Base-by-base conservation (phyloP, 2,113 vertebrate genomes). In the Meles meles region DNA sequence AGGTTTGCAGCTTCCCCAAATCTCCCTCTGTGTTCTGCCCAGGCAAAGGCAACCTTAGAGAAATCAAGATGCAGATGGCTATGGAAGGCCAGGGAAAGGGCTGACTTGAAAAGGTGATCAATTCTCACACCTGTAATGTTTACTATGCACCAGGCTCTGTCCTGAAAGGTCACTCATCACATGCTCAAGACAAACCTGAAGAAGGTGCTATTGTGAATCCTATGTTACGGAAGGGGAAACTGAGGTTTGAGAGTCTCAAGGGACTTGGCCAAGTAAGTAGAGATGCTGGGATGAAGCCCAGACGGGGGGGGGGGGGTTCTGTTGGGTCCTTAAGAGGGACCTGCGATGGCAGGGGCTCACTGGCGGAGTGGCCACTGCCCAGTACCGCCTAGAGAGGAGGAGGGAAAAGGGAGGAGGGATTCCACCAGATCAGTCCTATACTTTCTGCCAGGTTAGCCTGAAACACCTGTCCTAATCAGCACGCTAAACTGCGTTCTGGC, bases 401-500 rank as follows among this genome's bases (percentile, higher is more conserved):
- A 79, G 25, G 27, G 59, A 67, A 23, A 13, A 82, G 82, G 23
- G 12, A 25, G 39, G 34, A 23, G 29, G 31, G 81, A 7, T 0
- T 0, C 3, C 7, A 0, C 21, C 20, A 3, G 37, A 55, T 67
- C 44, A 23, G 25, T 2, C 25, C 0, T 12, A 44, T 14, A 25
- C 34, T 55, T 65, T 47, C 21, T 20, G 7, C 25, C 49, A n/a
- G 27, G 18, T 37, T 21, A 39, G 14, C 29, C 55, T 47, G 31
- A 92, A 83, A 76, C 21, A 37, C 13, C 31, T 57, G 20, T 52
- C 49, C 49, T 42, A 42, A 63, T 37, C 59, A n/a, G 23, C 21
- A 55, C 14, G 4, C 27, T 49, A 31, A 87, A 21, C 49, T 7
- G 25, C 25, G 83, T 42, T 69, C 71, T 71, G 27, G 47, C 61